These are phyloP conservation scores for Papilio machaon DNA, from an alignment of 1,140 invertebrate genomes.

Conservation along the genomic window DNA sequence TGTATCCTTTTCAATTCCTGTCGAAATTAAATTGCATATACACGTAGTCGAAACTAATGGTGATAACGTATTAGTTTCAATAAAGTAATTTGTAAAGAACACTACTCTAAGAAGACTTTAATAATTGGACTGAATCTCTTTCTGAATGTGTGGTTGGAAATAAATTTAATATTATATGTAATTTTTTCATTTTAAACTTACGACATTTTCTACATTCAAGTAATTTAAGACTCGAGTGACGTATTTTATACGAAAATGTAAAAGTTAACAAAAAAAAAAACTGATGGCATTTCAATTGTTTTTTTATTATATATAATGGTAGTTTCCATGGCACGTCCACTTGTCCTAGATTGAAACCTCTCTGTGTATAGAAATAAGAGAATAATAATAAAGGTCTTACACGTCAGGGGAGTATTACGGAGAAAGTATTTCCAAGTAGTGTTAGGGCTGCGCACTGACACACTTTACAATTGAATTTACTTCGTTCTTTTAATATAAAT, in stretches of 20 bases:
- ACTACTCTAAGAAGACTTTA: neutral
- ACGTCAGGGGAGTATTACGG: conserved; percentile 12
- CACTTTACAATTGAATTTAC: neutral
- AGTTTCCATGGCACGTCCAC: neutral
- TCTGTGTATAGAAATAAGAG: conserved; percentile 21
- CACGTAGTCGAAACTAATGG: no score
- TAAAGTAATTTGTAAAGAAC: neutral
- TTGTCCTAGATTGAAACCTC: conserved; percentile 6
- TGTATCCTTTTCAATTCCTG: conserved; percentile 3
- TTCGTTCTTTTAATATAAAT: no score
- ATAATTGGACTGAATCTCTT: neutral
- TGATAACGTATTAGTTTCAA: neutral
- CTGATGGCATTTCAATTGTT: neutral
- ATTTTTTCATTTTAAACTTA: neutral
- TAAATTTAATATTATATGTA: neutral
- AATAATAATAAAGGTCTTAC: conserved; percentile 21
- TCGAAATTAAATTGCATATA: neutral
- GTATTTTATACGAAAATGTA: neutral
- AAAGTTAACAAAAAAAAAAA: neutral
- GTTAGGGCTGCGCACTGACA: neutral
- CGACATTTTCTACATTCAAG: neutral
- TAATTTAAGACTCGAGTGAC: neutral
- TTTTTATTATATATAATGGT: conserved; percentile 1
- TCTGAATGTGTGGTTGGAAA: neutral
- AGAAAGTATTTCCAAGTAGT: conserved; percentile 22